Conservation (phyloP, 2,888 invertebrate genomes). For the Trissoscelio sp. region DNA sequence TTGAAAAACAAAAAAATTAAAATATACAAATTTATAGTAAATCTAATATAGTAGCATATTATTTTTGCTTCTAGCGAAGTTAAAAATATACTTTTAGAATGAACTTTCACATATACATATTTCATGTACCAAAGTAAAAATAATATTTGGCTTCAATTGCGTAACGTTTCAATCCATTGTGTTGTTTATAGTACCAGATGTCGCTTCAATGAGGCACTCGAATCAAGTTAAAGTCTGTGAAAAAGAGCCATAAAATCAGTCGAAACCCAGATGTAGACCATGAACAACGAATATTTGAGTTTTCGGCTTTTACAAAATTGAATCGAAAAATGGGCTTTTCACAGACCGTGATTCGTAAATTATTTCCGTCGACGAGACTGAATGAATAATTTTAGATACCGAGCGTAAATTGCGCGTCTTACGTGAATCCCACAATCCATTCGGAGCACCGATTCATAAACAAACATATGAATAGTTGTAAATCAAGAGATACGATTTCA, state of each 20-base stretch:
- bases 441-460: constrained; percentile 49
- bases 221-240: constrained; percentile 21
- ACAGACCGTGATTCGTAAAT: constrained; percentile 12
- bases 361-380: constrained; percentile 28
- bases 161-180: constrained; percentile 10
- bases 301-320: too few species aligned
- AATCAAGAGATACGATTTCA: constrained; percentile 22
- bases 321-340: background rate
- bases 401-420: constrained; percentile 45
- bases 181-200: constrained; percentile 37
- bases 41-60: too few species aligned
- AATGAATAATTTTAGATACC: constrained; percentile 52
- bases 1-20: too few species aligned
- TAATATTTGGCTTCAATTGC: constrained; percentile 11
- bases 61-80: too few species aligned
- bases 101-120: too few species aligned
- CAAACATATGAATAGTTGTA: constrained; percentile 9
- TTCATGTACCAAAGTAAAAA: too few species aligned
- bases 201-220: constrained; percentile 30
- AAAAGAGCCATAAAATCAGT: constrained; percentile 16
- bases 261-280: background rate
- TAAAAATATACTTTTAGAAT: too few species aligned
- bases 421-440: constrained; percentile 29
- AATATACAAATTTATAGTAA: too few species aligned
- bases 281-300: too few species aligned